Evolutionary conservation across 2,797 vertebrate genomes (phyloP), one percentile per base, ranked within the genome.

Genomic region (Gastrophryne carolinensis): DNA sequence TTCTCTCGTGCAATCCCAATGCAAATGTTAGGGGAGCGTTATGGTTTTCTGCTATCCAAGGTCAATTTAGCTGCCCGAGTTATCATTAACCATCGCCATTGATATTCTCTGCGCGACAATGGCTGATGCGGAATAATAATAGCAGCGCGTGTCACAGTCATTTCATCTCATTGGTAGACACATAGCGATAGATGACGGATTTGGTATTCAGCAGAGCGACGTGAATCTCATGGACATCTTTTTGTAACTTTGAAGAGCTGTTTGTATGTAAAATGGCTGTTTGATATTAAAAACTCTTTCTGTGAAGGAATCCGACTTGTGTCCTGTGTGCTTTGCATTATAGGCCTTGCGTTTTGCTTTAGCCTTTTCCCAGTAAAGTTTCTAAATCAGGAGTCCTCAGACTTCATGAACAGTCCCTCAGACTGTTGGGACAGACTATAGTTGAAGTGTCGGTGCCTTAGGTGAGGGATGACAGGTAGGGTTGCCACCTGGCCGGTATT

Each of bases 61-160:
- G 74, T 71, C 57, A 71, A 35, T 15, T 17, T 47, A 10, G 37
- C 66, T 39, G 19, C 27, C 34, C 15, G 29, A 39, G 49, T 70
- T 27, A 1, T n/a, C 39, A 5, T 75, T 30, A 11, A 60, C 29
- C 4, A 56, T 76, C 63, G 68, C 61, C 58, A 64, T 61, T 47
- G 49, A 54, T 15, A 76, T 63, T 52, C 54, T 24, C n/a, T 39
- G 29, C 29, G 30, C 56, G 29, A 44, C 37, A 11, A 32, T 56
- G 34, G 50, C 50, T 47, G 35, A 65, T 37, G 67, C 47, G 21
- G 60, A 70, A 63, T 71, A 71, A 29, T 58, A 64, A 70, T 70
- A n/a, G 65, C 37, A 58, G 39, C 24, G 49, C 32, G 73, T 47
- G 56, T 69, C 64, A 73, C 62, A 65, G 35, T 76, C 57, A 77